These are phyloP conservation scores for Ganaspis brasiliensis DNA, from an alignment of 2,888 invertebrate species.

Conservation along the genomic window DNA sequence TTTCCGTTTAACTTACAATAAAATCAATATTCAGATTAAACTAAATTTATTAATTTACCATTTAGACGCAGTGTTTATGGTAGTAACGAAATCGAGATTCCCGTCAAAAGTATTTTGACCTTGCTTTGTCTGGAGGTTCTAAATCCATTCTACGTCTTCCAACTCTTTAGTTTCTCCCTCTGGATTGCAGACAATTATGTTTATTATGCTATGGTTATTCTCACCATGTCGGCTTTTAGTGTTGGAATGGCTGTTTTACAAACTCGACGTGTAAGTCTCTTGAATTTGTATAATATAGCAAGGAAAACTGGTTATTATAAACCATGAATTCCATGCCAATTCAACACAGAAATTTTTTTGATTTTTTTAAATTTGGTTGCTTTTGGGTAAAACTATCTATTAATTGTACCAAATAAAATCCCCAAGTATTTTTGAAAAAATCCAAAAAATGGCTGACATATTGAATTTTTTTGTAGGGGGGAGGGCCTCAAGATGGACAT, in stretches of 20 bases:
- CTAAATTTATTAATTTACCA: constrained; percentile 48
- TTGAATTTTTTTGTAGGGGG: too few relatives aligned
- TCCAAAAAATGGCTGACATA: too few relatives aligned
- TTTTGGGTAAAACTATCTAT: too few relatives aligned
- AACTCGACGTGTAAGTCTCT: constrained; percentile 87
- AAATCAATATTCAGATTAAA: background rate
- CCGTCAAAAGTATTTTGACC: constrained; percentile 87
- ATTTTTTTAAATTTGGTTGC: too few relatives aligned
- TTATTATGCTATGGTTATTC: constrained; percentile 93
- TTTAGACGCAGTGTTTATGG: constrained; percentile 91
- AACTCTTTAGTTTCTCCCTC: constrained; percentile 93
- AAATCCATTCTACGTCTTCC: constrained; percentile 98
- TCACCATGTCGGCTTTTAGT: constrained; percentile 91
- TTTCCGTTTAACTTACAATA: background rate
- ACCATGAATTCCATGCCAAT: background rate
- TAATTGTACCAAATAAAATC: too few relatives aligned
- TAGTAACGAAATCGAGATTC: constrained; percentile 91
- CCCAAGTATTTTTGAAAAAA: too few relatives aligned
- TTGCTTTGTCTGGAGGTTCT: constrained; percentile 91
- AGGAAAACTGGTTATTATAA: background rate
- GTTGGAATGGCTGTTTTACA: constrained; percentile 92
- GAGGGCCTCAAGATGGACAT: too few relatives aligned
- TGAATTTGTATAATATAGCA: background rate
- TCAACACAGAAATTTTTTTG: background rate
- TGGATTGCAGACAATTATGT: constrained; percentile 96